A percentile compares a stretch with the other conserved stretches of the same genome.
phyloP scores from a whole-genome alignment of 2,888 invertebrate genomes.

The Drosophila neonasuta region DNA sequence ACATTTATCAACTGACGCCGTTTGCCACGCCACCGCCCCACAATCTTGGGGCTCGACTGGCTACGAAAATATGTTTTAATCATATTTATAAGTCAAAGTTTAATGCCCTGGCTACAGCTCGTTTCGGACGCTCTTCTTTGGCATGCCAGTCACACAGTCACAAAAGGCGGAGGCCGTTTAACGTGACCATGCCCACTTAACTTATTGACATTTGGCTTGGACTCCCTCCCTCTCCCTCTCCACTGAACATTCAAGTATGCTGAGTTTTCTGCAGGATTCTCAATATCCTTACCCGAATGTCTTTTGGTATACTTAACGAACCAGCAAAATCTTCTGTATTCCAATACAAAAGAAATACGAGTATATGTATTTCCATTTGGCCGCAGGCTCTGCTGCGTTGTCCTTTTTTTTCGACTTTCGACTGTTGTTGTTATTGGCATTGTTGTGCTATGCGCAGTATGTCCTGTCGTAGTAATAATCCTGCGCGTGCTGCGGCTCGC shows the following conservation, averaged over 20 bases:
- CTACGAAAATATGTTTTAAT: slow-evolving; percentile 70
- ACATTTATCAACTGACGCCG: slow-evolving; percentile 68
- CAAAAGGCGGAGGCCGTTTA: slow-evolving; percentile 38
- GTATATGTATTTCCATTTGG: slow-evolving; percentile 51
- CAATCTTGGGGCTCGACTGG: slow-evolving; percentile 10
- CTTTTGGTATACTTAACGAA: slow-evolving; percentile 76
- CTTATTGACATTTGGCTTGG: slow-evolving; percentile 72
- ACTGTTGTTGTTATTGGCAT: slow-evolving; percentile 20
- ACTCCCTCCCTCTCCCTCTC: background rate
- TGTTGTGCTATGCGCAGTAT: slow-evolving; percentile 40
- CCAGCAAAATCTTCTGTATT: slow-evolving; percentile 65
- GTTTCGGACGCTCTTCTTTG: slow-evolving; percentile 31
- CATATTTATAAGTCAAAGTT: slow-evolving; percentile 76
- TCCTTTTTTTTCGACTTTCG: slow-evolving; percentile 43
- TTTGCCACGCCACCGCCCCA: background rate
- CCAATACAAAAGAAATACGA: slow-evolving; percentile 63
- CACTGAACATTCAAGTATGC: background rate
- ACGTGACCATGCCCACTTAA: slow-evolving; percentile 72
- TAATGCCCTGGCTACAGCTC: slow-evolving; percentile 39
- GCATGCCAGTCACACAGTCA: slow-evolving; percentile 56
- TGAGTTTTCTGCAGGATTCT: background rate
- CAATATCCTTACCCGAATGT: slow-evolving; percentile 43
- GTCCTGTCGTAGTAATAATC: slow-evolving; percentile 61
- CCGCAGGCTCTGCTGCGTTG: slow-evolving; percentile 40
- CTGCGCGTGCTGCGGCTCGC: slow-evolving; percentile 67